phyloP scores from a whole-genome alignment of 2,888 invertebrate species.

The Nemoura dubitans region DNA sequence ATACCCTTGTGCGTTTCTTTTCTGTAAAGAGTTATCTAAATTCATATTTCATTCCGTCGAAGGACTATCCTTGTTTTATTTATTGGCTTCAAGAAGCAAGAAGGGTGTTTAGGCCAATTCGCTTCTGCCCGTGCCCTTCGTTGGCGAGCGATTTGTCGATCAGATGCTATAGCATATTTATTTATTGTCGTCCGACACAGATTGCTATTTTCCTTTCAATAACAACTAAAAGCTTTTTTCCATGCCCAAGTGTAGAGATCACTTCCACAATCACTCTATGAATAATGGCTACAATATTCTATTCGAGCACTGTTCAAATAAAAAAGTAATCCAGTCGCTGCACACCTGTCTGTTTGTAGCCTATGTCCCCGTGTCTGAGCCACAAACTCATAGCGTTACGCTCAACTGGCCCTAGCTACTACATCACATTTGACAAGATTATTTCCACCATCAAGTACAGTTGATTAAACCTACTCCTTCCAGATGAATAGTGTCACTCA shows the following conservation, averaged over 20 bases:
- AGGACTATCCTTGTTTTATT: not conserved
- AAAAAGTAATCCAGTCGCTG: not conserved
- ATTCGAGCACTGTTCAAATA: not conserved
- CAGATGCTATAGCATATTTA: not conserved
- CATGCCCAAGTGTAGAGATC: not conserved
- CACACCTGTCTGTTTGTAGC: not conserved
- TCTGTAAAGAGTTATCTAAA: not conserved
- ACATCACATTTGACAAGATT: constrained; percentile 32
- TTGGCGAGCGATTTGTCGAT: not conserved
- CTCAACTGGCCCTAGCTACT: not conserved
- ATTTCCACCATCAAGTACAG: constrained; percentile 17
- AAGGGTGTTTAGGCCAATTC: not conserved
- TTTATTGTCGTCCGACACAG: not conserved
- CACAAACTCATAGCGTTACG: not conserved
- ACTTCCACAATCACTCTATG: not conserved
- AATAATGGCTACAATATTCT: not conserved
- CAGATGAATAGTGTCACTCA: not conserved
- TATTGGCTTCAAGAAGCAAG: not conserved
- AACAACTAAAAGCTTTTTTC: constrained; percentile 7
- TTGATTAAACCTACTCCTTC: constrained; percentile 17
- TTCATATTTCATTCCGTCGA: not conserved
- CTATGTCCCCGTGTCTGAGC: not conserved
- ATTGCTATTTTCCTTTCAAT: not conserved
- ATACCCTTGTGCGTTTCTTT: not conserved
- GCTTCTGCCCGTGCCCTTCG: too few species aligned